Percentiles rank a stretch among this genome's conserved stretches.
These are phyloP conservation scores for Cybosia mesomella DNA, from an alignment of 2,888 invertebrate species.

Conservation along the genomic window DNA sequence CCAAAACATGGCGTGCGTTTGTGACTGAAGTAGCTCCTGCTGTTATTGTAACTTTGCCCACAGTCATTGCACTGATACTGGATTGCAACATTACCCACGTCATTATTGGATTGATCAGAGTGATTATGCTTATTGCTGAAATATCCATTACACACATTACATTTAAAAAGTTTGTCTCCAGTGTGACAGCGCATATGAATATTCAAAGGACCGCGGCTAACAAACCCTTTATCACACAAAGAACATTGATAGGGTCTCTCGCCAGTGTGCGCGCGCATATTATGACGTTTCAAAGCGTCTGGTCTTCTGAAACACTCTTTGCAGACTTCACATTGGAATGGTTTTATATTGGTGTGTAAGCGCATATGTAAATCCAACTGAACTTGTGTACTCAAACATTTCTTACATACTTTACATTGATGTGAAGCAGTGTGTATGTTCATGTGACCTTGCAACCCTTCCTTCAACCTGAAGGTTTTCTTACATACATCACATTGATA, in stretches of 20 bases:
- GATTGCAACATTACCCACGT: background rate
- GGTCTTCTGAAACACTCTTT: background rate
- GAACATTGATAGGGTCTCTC: background rate
- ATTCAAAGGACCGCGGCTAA: background rate
- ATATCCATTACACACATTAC: background rate
- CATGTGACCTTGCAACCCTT: too few species aligned
- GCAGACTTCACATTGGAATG: background rate
- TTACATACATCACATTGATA: background rate
- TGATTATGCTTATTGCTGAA: background rate
- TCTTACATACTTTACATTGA: constrained; percentile 3
- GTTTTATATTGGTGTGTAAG: background rate
- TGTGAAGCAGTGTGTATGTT: background rate
- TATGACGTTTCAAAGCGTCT: background rate
- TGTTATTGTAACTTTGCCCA: background rate
- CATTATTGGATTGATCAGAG: background rate
- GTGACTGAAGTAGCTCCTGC: background rate
- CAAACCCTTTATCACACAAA: constrained; percentile 1
- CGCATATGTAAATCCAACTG: background rate
- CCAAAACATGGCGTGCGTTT: background rate
- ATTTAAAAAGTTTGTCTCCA: background rate
- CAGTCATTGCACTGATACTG: background rate
- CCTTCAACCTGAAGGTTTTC: too few species aligned
- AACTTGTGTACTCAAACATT: background rate
- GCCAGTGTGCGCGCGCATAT: background rate
- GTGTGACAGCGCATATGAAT: background rate